Evolutionary conservation across 2,888 invertebrate genomes (phyloP), one percentile per base, ranked within the genome.

Genomic region (Dysmachus trigonus): DNA sequence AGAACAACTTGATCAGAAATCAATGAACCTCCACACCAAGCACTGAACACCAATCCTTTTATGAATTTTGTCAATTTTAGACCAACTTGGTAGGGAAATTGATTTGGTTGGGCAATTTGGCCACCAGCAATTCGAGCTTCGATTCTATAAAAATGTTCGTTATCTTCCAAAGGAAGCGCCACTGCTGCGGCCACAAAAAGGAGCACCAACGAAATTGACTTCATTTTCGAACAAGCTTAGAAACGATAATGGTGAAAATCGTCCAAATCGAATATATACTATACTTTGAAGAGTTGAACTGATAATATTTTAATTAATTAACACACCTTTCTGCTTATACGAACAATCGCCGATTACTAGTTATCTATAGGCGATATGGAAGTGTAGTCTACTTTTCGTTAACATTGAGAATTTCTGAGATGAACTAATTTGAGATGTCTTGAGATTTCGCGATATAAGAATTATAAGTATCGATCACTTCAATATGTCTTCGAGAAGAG

Each of bases 31-130:
- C 87, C 87, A 33, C 87, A 87, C 86, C 86, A 87, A 41, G 83
- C 62, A 30, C 38, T 53, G 6, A 72, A 33, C 10, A 53, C n/a
- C 4, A 33, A 22, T 10, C 83, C 86, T 73, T 41, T 85, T 38
- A 47, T 51, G 51, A 72, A 41, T 72, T 71, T 71, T 6, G 41
- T 72, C 15, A 84, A 27, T 22, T 18, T 81, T 22, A 71, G 51
- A 0, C 86, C 31, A 51, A 86, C 87, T 85, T 87, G 87, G 79
- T 88, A 87, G 1, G 87, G 87, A 31, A 88, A 88, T 84, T 87
- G 86, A 53, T 87, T 85, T 13, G 87, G 88, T 18, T 15, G n/a
- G 1, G 88, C 88, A 41, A 81, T 33, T 73, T 85, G 8, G 7
- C 88, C 88, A 31, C 86, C 86, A 41, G 86, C 86, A 73, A 88